Conservation (phyloP, 2,888 invertebrate genomes). For the Ashinkailepas kermadecensis region DNA sequence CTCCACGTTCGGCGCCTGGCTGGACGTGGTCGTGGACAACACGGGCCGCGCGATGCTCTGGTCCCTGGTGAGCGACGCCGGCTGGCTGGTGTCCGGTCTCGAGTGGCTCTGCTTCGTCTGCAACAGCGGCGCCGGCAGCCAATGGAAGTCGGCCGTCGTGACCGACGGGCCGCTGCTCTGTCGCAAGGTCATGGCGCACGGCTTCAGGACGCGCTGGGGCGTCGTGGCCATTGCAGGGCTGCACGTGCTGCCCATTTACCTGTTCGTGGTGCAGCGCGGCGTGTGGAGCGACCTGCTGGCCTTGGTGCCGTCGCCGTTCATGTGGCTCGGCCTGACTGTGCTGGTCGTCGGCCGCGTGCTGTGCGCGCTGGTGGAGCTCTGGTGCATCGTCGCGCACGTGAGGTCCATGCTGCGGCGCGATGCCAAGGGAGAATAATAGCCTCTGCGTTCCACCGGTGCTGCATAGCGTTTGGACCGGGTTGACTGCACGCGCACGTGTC, state of each 20-base stretch:
- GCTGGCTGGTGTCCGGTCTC: conserved; percentile 31
- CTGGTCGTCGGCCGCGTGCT: conserved; percentile 33
- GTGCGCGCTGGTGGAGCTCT: conserved; percentile 35
- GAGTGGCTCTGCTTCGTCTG: conserved; percentile 36
- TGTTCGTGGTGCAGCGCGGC: conserved; percentile 33
- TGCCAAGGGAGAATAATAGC: no score
- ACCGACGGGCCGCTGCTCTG: neutral
- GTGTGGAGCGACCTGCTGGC: conserved; percentile 30
- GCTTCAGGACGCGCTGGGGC: conserved; percentile 35
- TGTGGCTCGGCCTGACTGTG: conserved; percentile 30
- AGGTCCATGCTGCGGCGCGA: conserved; percentile 8
- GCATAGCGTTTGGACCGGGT: no score
- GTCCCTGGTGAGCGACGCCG: conserved; percentile 30
- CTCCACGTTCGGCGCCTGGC: conserved; percentile 36
- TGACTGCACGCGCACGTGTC: no score
- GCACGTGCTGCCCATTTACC: conserved; percentile 36
- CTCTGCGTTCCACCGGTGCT: no score
- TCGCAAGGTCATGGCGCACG: conserved; percentile 24
- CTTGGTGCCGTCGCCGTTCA: conserved; percentile 31
- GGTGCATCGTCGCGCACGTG: conserved; percentile 35
- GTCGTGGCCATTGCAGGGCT: conserved; percentile 35
- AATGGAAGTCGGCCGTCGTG: conserved; percentile 30
- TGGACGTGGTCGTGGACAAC: conserved; percentile 36
- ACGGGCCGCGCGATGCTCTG: conserved; percentile 34
- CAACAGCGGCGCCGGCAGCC: conserved; percentile 35